Base-by-base conservation (phyloP, 2,888 invertebrate genomes). In the Lucinisca nassula region DNA sequence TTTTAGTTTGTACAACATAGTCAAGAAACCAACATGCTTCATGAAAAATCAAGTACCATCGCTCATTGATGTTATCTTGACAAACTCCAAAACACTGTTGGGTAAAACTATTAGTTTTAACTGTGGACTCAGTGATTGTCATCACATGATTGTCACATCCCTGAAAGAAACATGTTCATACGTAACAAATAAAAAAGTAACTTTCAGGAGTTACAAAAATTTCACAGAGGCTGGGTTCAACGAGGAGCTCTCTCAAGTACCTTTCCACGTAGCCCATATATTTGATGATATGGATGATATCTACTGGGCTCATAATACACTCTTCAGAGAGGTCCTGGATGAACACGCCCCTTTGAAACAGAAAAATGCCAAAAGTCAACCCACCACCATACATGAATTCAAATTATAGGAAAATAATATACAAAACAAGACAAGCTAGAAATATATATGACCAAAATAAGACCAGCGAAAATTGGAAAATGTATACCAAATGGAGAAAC, bases 331-430 rank as follows among this genome's bases (percentile, higher is more conserved):
- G 61, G 61, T 61, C 61, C 61, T 61, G 61, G 61, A 27, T 61
- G 61, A 61, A 27, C 61, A 61, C 6, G 24, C 61, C 30, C 61
- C 51, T 17, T n/a, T 61, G 61, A 61, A 61, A 61, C 61, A 61
- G 61, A 61, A 61, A 24, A 12, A 8, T 17, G 1, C 27, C n/a
- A 1, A 61, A 51, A 45, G 40, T 32, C 75, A 35, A 58, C 24
- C n/a, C 61, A 74, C 75, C 74, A 12, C 75, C 75, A 14, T 80
- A 51, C n/a, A 80, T 80, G 74, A 80, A 80, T 30, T 45, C 51
- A 55, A n/a, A 73, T 32, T 38, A 58, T n/a, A 35, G 82, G 21
- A 58, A 55, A 14, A 27, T 58, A 0, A 82, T 82, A 75, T 80
- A 75, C 24, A 82, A 74, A 67, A 61, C 55, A 4, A 58, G 76